These are phyloP conservation scores for Teinopalpus imperialis DNA, from an alignment of 2,888 invertebrate genomes.

Conservation along the genomic window DNA sequence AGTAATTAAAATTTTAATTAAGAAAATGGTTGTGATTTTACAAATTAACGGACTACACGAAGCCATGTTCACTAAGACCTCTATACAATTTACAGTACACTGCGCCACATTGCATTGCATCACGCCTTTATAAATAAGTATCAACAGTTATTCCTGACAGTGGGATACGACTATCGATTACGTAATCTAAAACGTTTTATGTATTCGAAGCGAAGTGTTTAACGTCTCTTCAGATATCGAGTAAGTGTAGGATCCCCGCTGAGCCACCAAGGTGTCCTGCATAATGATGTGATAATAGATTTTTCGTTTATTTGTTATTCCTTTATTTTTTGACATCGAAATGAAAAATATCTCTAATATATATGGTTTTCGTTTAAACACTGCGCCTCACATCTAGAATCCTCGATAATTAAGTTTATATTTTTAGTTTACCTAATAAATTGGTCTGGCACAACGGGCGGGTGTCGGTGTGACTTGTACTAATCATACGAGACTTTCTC, in stretches of 20 bases:
- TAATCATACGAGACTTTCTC: too few species aligned
- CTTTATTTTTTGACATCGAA: too few species aligned
- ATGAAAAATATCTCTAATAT: too few species aligned
- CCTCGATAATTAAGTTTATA: too few species aligned
- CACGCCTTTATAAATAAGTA: constrained; percentile 34
- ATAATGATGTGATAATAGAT: neutral
- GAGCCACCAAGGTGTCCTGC: constrained; percentile 40
- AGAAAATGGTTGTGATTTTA: constrained; percentile 9
- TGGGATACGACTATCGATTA: constrained; percentile 52
- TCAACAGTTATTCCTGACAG: constrained; percentile 32
- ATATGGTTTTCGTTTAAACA: too few species aligned
- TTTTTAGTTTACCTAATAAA: too few species aligned
- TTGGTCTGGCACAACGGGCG: too few species aligned
- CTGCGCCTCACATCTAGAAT: too few species aligned
- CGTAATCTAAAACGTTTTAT: constrained; percentile 47
- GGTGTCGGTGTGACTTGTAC: too few species aligned
- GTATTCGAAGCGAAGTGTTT: constrained; percentile 47
- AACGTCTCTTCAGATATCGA: constrained; percentile 11
- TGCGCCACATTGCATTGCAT: constrained; percentile 30
- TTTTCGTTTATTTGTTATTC: too few species aligned
- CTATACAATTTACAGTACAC: constrained; percentile 23
- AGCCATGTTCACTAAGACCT: neutral
- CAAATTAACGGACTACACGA: neutral
- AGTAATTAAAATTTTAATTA: constrained; percentile 28
- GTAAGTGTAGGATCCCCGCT: constrained; percentile 42